Percentiles rank a stretch among this genome's conserved stretches.
These are phyloP conservation scores for Archocentrus centrarchus DNA, from an alignment of 2,113 vertebrate genomes.

Conservation along the genomic window DNA sequence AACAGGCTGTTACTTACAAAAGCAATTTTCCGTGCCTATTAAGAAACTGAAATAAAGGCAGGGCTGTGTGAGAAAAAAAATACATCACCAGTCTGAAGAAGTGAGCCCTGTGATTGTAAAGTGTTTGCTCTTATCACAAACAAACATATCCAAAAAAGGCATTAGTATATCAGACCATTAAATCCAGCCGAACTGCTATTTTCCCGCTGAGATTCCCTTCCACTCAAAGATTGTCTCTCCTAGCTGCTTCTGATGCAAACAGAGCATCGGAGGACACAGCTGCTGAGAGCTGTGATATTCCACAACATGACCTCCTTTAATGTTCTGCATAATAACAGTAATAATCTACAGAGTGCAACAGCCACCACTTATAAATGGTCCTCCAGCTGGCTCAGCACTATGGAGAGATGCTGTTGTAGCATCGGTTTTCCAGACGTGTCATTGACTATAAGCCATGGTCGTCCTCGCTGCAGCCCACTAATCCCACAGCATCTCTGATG, in stretches of 20 bases:
- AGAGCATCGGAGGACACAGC: constrained; percentile 46
- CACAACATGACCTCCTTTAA: constrained; percentile 35
- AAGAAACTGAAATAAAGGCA: neutral
- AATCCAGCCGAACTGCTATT: constrained; percentile 5
- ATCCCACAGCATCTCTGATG: constrained; percentile 31
- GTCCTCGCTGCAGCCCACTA: constrained; percentile 10
- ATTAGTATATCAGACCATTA: constrained; percentile 5
- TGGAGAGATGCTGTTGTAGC: constrained; percentile 52
- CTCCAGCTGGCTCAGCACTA: constrained; percentile 62
- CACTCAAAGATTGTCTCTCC: neutral
- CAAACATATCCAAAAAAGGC: neutral
- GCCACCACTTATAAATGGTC: constrained; percentile 40
- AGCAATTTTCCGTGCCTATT: neutral
- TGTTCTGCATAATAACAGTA: constrained; percentile 41
- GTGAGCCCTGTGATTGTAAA: neutral
- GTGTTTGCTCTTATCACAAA: constrained; percentile 8
- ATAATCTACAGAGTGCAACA: constrained; percentile 49
- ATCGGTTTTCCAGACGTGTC: constrained; percentile 31
- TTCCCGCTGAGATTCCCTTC: constrained; percentile 13
- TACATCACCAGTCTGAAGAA: neutral
- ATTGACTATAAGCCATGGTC: constrained; percentile 26
- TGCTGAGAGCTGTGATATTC: constrained; percentile 45
- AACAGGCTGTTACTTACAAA: neutral
- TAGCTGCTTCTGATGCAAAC: constrained; percentile 11
- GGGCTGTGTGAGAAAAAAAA: neutral